phyloP scores from a whole-genome alignment of 1,140 invertebrate genomes.

The Dufourea novaeangliae region DNA sequence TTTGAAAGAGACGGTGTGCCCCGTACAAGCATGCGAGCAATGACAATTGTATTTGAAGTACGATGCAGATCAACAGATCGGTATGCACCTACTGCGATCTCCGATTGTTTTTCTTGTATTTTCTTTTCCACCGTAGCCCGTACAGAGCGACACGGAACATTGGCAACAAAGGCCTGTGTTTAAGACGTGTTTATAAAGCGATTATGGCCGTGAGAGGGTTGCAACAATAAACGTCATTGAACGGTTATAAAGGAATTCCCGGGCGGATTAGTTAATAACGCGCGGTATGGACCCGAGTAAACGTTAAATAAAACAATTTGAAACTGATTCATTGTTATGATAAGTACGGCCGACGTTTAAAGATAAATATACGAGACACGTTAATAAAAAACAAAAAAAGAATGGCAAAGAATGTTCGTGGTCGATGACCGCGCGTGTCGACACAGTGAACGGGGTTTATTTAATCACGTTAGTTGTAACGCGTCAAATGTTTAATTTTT shows the following conservation, averaged over 20 bases:
- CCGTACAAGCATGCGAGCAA: not conserved
- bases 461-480: not conserved
- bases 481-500: no score
- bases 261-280: slow-evolving; percentile 36
- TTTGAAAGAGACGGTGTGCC: not conserved
- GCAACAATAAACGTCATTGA: slow-evolving; percentile 39
- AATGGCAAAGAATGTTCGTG: not conserved
- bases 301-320: slow-evolving; percentile 36
- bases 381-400: not conserved
- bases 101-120: not conserved
- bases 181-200: slow-evolving; percentile 34
- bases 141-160: slow-evolving; percentile 6
- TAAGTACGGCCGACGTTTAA: not conserved
- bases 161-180: slow-evolving; percentile 30
- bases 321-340: slow-evolving; percentile 7
- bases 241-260: slow-evolving; percentile 30
- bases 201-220: slow-evolving; percentile 25
- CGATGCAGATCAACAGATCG: slow-evolving; percentile 20
- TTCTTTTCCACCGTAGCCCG: not conserved
- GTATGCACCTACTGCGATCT: slow-evolving; percentile 24
- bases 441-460: not conserved
- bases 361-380: not conserved
- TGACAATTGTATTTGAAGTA: slow-evolving; percentile 20
- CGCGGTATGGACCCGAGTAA: not conserved
- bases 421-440: no score